These are phyloP conservation scores for Idaea aversata DNA, from an alignment of 2,888 invertebrate genomes.

Conservation along the genomic window DNA sequence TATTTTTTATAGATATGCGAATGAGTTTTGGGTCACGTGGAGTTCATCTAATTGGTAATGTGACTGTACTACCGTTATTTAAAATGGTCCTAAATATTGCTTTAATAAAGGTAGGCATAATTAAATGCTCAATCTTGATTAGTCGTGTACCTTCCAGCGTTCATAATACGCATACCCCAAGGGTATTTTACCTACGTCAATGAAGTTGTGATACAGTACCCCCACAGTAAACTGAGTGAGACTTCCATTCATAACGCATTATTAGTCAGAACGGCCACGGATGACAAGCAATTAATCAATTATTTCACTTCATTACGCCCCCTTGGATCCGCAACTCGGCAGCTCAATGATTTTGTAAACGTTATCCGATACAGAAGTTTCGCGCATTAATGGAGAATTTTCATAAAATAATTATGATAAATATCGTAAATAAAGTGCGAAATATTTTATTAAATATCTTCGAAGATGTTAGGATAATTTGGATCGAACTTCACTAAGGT, in stretches of 20 bases:
- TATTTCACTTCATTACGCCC: constrained; percentile 61
- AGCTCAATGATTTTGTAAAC: constrained; percentile 16
- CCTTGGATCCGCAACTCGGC: constrained; percentile 33
- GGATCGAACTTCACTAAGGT: too few relatives aligned
- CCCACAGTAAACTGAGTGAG: constrained; percentile 1
- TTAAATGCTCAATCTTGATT: background rate
- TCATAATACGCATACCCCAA: background rate
- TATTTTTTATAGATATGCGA: too few relatives aligned
- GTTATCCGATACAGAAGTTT: background rate
- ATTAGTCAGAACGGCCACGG: constrained; percentile 43
- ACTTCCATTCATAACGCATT: constrained; percentile 38
- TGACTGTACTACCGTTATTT: too few relatives aligned
- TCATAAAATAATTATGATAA: background rate
- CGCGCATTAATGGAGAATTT: background rate
- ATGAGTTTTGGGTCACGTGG: too few relatives aligned
- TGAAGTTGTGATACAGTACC: background rate
- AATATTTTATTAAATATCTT: too few relatives aligned
- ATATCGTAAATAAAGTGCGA: too few relatives aligned
- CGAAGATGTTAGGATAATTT: too few relatives aligned
- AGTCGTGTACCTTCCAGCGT: background rate
- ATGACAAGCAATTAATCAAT: constrained; percentile 67
- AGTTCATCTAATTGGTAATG: too few relatives aligned
- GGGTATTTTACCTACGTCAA: background rate
- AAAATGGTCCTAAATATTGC: too few relatives aligned
- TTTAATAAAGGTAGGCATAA: constrained; percentile 12